These are phyloP conservation scores for Ochropleura leucogaster DNA, from an alignment of 2,888 invertebrate species.

Conservation along the genomic window DNA sequence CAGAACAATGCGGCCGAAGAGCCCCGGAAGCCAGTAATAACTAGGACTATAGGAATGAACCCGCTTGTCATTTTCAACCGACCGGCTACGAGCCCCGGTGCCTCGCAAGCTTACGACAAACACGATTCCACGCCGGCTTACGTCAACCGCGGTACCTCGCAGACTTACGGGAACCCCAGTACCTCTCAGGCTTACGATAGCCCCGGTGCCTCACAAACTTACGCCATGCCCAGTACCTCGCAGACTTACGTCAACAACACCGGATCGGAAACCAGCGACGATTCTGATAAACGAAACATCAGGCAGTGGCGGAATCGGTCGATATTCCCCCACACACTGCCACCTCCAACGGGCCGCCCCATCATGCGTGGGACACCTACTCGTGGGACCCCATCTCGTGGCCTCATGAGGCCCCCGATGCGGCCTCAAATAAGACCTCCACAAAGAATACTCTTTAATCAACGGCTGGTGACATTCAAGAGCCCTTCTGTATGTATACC, in stretches of 20 bases:
- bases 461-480: conserved; percentile 60
- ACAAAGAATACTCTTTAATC: conserved; percentile 22
- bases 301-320: conserved; percentile 50
- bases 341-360: not conserved
- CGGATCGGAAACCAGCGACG: conserved; percentile 25
- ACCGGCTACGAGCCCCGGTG: not conserved
- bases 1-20: conserved; percentile 63
- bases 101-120: not conserved
- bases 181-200: not conserved
- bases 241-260: conserved; percentile 11
- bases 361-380: conserved; percentile 13
- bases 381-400: not conserved
- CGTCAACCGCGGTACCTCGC: conserved; percentile 2
- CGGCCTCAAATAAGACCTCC: conserved; percentile 28
- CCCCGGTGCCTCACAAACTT: not conserved
- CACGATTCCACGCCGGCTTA: not conserved
- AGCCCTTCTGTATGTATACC: conserved; percentile 71
- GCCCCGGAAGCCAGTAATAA: conserved; percentile 57
- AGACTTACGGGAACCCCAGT: not conserved
- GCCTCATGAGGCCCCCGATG: conserved; percentile 30
- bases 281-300: not conserved
- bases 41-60: conserved; percentile 67
- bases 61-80: conserved; percentile 28
- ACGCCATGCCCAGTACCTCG: conserved; percentile 8
- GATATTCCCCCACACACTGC: conserved; percentile 33